Evolutionary conservation across 2,113 vertebrate species (phyloP).

Genomic region (Accipiter virgatus): DNA sequence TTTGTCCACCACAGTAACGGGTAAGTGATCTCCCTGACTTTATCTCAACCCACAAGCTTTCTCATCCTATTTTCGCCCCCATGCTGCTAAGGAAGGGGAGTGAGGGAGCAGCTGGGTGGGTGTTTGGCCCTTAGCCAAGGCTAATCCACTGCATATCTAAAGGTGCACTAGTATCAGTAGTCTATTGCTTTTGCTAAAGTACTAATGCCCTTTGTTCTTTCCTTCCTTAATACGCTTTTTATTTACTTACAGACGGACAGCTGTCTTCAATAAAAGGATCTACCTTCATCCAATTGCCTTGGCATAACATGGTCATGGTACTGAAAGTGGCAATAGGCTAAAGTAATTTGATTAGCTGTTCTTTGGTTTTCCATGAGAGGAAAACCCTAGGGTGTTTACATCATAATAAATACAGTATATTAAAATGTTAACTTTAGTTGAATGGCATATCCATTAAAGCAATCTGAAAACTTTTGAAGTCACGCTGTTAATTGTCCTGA

Average conservation of each 20-base stretch:
- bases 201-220: not conserved
- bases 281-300: not conserved
- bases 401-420: not conserved
- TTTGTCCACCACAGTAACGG: not conserved
- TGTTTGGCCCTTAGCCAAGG: not conserved
- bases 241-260: not conserved
- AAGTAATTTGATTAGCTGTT: not conserved
- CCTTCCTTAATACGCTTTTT: not conserved
- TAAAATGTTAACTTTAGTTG: not conserved
- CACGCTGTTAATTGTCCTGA: not conserved
- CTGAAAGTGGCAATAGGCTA: not conserved
- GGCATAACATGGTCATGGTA: not conserved
- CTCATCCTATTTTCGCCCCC: not conserved
- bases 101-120: not conserved
- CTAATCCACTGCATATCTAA: not conserved
- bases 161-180: not conserved
- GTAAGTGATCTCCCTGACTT: not conserved
- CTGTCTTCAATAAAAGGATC: not conserved
- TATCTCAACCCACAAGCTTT: not conserved
- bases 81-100: not conserved
- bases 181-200: not conserved
- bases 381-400: not conserved
- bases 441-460: constrained; percentile 29
- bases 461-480: constrained; percentile 17
- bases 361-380: not conserved